Conservation (phyloP, 2,888 invertebrate species). For the Thereva unica region DNA sequence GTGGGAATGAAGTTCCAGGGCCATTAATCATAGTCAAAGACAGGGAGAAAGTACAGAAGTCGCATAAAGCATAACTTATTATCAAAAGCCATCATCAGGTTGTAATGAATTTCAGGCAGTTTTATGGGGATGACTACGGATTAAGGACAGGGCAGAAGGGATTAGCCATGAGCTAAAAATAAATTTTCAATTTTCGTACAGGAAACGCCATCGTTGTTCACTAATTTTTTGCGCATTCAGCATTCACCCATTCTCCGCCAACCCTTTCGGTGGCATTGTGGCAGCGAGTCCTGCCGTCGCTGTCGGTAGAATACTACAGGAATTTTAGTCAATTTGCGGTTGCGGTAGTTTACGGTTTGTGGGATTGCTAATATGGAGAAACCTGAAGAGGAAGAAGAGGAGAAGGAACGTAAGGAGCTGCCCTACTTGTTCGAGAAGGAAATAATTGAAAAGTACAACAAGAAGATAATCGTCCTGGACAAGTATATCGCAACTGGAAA, state of each 20-base stretch:
- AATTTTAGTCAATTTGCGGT: slow-evolving; percentile 2
- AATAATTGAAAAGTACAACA: slow-evolving; percentile 51
- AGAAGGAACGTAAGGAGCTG: slow-evolving; percentile 41
- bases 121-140: not conserved
- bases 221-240: slow-evolving; percentile 22
- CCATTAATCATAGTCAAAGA: not conserved
- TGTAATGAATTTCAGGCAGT: not conserved
- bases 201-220: not conserved
- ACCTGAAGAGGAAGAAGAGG: slow-evolving; percentile 17
- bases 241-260: not conserved
- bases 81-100: too few species aligned
- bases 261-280: not conserved
- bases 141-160: not conserved
- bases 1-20: too few species aligned
- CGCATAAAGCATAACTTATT: not conserved
- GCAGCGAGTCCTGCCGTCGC: not conserved
- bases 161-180: slow-evolving; percentile 5
- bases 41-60: too few species aligned
- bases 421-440: slow-evolving; percentile 55
- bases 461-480: slow-evolving; percentile 49
- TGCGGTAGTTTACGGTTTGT: not conserved
- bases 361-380: slow-evolving; percentile 27
- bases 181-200: not conserved
- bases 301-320: not conserved
- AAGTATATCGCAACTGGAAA: slow-evolving; percentile 48